Evolutionary conservation across 2,113 vertebrate genomes (phyloP), one percentile per base, ranked within the genome.

Genomic region (Columbina picui): DNA sequence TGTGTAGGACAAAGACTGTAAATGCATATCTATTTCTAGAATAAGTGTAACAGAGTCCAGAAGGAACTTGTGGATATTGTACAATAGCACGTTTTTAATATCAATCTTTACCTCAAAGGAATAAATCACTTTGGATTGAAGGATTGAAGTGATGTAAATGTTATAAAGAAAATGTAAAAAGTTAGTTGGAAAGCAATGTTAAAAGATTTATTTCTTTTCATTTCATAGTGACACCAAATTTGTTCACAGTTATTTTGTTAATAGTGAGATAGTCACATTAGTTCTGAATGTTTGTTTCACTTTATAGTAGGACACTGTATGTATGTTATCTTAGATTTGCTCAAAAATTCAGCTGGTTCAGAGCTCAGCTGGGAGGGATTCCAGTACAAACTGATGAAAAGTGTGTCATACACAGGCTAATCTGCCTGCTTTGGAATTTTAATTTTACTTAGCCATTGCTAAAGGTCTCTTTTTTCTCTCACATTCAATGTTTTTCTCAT

Each of bases 21-120:
- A 82, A 93, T 61, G 26, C 21, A 11, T n/a, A 39, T 82, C 56
- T 84, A 95, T 70, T 52, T 80, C 81, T 52, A 69, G 22, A 53
- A 17, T 12, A 91, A 91, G 16, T 87, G 50, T 30, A 90, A 89
- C 38, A 67, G 12, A 55, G 49, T 56, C 38, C 57, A 63, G 85
- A 94, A 93, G 32, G 34, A 77, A 70, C 18, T 12, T 55, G 56
- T 43, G 15, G 7, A 64, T n/a, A 56, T 8, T 74, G 49, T 38
- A 56, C 26, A 84, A 52, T 16, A 38, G 2, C 2, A 19, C 43
- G 20, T 21, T 67, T 84, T 68, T 38, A 53, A 68, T 75, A 27
- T 79, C 57, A 55, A 2, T 68, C 29, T 79, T 29, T 36, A 22
- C 23, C n/a, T 57, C 57, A 71, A 53, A 77, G 53, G 32, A 76